Evolutionary conservation across 2,888 invertebrate species (phyloP), one percentile per base, ranked within the genome.

Genomic region (Athrips mouffetella): DNA sequence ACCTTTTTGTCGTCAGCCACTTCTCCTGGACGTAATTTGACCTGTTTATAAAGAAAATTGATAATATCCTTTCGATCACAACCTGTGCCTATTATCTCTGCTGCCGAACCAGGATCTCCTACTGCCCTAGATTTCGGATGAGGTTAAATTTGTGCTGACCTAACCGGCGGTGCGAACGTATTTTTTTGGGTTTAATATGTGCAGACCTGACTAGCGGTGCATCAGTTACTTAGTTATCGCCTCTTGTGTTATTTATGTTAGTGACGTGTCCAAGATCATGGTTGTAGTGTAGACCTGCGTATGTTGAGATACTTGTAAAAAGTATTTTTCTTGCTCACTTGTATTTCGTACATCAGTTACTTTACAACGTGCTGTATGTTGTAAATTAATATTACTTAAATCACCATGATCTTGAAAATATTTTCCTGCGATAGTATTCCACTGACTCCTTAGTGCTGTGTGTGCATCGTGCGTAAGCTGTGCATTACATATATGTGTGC

Each of bases 1-100:
- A 97, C 96, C 96, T 96, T 95, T 92, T 94, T 95, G 85, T 96
- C 96, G 90, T 95, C 95, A 90, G 95, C 88, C 86, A 97, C 94
- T 92, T 96, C 96, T 86, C 96, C 96, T 71, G 96, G 96, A 74
- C 96, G 95, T 89, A 96, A 94, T 93, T 96, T 95, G 90, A 94
- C 94, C 95, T 89, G 89, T 85, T 82, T 76, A 84, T 80, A 82
- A 80, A 87, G 84, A 86, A 87, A 55, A 84, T 67, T 75, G 79
- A 85, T 82, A 81, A 83, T 83, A 76, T 69, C 76, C 78, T 79
- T 73, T 66, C 67, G 59, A 62, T 54, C 55, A 57, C 64, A 59
- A 58, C 54, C 54, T 50, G 63, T 64, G 67, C 74, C 74, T 78
- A 81, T 80, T 77, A 78, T 81, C 85, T 85, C 85, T 80, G 77